Evolutionary conservation across 2,113 vertebrate genomes (phyloP).

Genomic region (Amphiprion ocellaris): DNA sequence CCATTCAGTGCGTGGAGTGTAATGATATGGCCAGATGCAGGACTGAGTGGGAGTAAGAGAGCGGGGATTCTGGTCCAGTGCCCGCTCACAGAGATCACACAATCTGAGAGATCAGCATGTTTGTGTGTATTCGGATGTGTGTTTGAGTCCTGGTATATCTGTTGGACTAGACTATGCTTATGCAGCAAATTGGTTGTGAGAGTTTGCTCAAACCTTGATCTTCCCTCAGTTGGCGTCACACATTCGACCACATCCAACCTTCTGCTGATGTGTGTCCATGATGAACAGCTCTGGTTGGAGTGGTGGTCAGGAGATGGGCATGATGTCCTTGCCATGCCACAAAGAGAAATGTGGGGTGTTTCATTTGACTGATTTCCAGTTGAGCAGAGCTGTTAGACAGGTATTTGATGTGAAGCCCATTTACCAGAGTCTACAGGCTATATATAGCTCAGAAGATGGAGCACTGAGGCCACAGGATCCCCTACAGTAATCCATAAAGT

Average conservation of each 20-base stretch:
- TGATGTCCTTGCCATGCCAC: not conserved
- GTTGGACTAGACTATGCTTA: conserved; percentile 19
- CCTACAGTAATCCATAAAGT: not conserved
- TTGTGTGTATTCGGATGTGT: not conserved
- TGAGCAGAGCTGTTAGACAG: not conserved
- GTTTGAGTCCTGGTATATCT: conserved; percentile 6
- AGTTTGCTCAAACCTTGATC: conserved; percentile 32
- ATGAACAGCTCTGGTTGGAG: conserved; percentile 7
- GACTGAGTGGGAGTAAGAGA: conserved; percentile 20
- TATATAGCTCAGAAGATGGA: not conserved
- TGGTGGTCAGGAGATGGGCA: not conserved
- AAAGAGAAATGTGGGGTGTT: not conserved
- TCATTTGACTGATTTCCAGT: conserved; percentile 4
- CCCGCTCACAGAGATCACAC: conserved; percentile 31
- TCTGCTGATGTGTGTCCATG: not conserved
- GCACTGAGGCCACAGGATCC: not conserved
- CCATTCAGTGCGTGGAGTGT: conserved; percentile 30
- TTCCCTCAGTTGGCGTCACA: conserved; percentile 18
- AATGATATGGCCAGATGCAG: conserved; percentile 54
- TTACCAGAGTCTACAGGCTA: not conserved
- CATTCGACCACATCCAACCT: conserved; percentile 12
- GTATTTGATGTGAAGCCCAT: conserved; percentile 26
- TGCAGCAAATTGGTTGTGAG: conserved; percentile 5
- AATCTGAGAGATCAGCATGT: not conserved
- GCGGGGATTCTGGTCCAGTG: conserved; percentile 19